Evolutionary conservation across 2,797 vertebrate species (phyloP), one percentile per base, ranked within the genome.

Genomic region (Lindbergichthys nudifrons): DNA sequence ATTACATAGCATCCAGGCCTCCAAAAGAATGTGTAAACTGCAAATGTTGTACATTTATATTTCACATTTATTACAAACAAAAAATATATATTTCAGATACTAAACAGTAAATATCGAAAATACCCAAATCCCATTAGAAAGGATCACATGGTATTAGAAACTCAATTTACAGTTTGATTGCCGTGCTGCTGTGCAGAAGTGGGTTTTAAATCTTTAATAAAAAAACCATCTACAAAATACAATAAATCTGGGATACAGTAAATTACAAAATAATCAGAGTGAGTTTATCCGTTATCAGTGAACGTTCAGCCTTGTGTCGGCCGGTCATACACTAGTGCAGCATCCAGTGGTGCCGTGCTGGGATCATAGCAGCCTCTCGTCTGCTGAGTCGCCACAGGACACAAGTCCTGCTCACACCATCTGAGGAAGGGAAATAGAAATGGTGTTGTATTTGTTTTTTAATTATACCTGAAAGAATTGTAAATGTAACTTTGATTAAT

Each of bases 331-430:
- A 96, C 94, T 73, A 97, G 82, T 0, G 83, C 65, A 16, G 80
- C 39, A 85, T 97, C 94, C 18, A 65, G 62, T 7, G 85, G 60
- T 0, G 53, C 77, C 0, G 89, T 83, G 36, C 76, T 73, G 0
- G 52, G 16, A 11, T 79, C 48, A 26, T 96, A 96, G 84, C 87
- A 92, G 67, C 94, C 87, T n/a, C 45, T 90, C 5, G 3, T 19
- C 0, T 91, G 70, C 64, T 90, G 94, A 0, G 14, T 60, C 16
- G 77, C 82, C 70, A 94, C 93, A 0, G 92, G 95, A 73, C 95
- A 96, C 73, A 96, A 77, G 47, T 97, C 95, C 41, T 93, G 93
- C 58, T 91, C 87, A 80, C 95, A 96, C 96, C 96, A 97, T 83
- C 96, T 57, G 82, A 70, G 13, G 16, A 32, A 57, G 47, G 26